Conservation (phyloP, 2,888 invertebrate genomes). For the Drosophila planitibia region DNA sequence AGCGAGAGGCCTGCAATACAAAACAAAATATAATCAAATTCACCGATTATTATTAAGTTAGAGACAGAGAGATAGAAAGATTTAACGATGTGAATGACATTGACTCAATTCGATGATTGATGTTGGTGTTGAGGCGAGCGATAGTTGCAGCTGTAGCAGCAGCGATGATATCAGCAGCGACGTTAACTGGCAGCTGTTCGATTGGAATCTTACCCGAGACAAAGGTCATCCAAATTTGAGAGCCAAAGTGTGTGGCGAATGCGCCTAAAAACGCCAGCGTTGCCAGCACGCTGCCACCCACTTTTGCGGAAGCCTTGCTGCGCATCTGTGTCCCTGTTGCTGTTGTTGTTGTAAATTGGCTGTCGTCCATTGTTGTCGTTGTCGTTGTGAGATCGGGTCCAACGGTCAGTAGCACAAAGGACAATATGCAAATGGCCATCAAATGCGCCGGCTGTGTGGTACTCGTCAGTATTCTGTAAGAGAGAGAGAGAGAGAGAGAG, state of each 20-base stretch:
- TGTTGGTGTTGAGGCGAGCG: not conserved
- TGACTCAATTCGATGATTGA: conserved; percentile 18
- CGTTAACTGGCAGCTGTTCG: conserved; percentile 4
- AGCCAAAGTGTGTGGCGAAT: conserved; percentile 93
- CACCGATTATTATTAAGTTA: not conserved
- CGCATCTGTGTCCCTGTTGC: conserved; percentile 18
- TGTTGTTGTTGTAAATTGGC: conserved; percentile 41
- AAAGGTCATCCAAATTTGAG: conserved; percentile 97
- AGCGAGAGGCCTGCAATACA: conserved; percentile 90
- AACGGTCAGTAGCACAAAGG: conserved; percentile 87
- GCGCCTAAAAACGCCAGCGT: conserved; percentile 91
- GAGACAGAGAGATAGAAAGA: not conserved
- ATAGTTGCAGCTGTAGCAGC: not conserved
- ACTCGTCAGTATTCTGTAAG: conserved; percentile 88
- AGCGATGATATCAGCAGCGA: conserved; percentile 1
- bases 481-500: not conserved
- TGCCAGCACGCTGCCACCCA: conserved; percentile 63
- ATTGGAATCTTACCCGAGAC: conserved; percentile 89
- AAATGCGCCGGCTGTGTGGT: conserved; percentile 93
- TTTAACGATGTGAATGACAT: conserved; percentile 33
- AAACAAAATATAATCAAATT: not conserved
- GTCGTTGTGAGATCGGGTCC: conserved; percentile 84
- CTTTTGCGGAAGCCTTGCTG: conserved; percentile 14
- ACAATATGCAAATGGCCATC: conserved; percentile 88
- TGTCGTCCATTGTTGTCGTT: conserved; percentile 52